Evolutionary conservation across 2,888 invertebrate genomes (phyloP).

Genomic region (Acronicta leporina): DNA sequence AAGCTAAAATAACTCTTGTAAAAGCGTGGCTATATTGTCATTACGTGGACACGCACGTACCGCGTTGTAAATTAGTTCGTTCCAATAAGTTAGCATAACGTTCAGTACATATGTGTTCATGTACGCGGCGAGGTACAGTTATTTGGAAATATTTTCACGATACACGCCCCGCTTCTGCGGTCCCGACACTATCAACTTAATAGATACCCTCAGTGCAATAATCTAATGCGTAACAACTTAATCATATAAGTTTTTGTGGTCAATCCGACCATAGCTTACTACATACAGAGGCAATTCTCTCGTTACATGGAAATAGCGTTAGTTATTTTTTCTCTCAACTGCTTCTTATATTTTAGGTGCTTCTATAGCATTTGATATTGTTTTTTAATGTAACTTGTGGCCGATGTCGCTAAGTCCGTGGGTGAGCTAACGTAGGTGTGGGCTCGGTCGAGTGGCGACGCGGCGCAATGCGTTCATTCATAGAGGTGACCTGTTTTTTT

Average conservation of each 20-base stretch:
- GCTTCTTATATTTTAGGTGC: constrained; percentile 74
- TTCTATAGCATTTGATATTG: constrained; percentile 73
- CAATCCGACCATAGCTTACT: constrained; percentile 59
- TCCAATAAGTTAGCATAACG: constrained; percentile 60
- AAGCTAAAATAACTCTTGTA: constrained; percentile 30
- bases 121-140: constrained; percentile 43
- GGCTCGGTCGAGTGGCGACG: constrained; percentile 71
- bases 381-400: constrained; percentile 73
- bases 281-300: constrained; percentile 51
- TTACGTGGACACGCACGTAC: constrained; percentile 33
- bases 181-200: constrained; percentile 27
- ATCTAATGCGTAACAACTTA: constrained; percentile 39
- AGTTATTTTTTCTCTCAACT: constrained; percentile 60
- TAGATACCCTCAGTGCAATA: constrained; percentile 50
- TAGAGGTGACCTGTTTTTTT: constrained; percentile 63
- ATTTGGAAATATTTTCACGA: constrained; percentile 25
- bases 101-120: constrained; percentile 62
- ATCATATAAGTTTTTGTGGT: constrained; percentile 53
- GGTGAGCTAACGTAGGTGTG: constrained; percentile 71
- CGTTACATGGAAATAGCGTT: constrained; percentile 54
- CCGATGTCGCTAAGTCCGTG: constrained; percentile 82
- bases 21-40: constrained; percentile 23
- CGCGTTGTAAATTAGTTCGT: constrained; percentile 57
- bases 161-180: constrained; percentile 23
- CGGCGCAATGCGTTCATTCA: constrained; percentile 57